Percentiles rank a stretch among this genome's conserved stretches.
Conservation (phyloP, 1,140 invertebrate species). For the Lepeophtheirus salmonis region DNA sequence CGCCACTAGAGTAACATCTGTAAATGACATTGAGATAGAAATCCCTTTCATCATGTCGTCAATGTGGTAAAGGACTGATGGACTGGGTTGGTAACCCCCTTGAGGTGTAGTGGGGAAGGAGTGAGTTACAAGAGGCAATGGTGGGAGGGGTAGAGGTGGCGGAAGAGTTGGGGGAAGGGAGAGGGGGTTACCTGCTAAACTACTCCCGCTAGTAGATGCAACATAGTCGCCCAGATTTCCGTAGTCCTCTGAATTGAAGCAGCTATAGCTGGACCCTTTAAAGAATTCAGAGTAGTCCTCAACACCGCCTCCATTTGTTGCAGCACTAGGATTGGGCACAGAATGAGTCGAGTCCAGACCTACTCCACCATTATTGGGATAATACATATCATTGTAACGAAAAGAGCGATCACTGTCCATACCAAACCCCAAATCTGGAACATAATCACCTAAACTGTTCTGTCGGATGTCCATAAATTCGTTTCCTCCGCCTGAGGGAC, state of each 20-base stretch:
- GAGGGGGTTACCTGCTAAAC: background rate
- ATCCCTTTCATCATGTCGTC: slow-evolving; percentile 1
- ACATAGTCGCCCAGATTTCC: background rate
- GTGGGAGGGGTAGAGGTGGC: background rate
- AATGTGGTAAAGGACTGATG: background rate
- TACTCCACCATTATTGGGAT: background rate
- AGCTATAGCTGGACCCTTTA: background rate
- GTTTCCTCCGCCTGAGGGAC: no score
- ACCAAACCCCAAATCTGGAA: background rate
- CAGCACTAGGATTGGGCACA: background rate
- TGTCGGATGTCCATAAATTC: background rate
- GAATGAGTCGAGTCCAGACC: background rate
- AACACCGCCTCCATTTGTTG: no score
- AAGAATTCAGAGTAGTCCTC: background rate
- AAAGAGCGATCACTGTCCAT: background rate
- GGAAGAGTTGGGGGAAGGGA: background rate
- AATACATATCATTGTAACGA: background rate
- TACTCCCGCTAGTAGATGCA: no score
- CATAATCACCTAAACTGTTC: background rate
- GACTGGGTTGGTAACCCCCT: background rate
- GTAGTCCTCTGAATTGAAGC: background rate
- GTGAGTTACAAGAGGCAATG: background rate
- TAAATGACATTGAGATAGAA: background rate
- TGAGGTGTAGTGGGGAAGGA: no score
- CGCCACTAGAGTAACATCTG: background rate